Conservation (phyloP, 2,888 invertebrate species). For the Patella caerulea region DNA sequence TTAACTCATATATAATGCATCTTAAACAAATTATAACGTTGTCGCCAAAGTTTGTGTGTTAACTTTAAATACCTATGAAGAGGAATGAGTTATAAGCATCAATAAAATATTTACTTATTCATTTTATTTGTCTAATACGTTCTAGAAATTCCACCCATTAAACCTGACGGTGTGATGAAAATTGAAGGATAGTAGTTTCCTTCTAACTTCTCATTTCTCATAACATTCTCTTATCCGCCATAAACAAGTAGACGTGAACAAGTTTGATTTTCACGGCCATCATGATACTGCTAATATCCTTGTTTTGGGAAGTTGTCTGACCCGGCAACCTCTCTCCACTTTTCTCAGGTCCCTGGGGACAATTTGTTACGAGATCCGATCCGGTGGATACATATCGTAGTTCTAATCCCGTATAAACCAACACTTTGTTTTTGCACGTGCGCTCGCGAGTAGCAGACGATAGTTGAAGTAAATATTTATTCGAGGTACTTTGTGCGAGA, state of each 20-base stretch:
- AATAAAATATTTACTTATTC: too few relatives aligned
- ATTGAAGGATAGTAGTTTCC: too few relatives aligned
- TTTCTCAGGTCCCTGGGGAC: constrained; percentile 2
- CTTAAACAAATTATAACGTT: too few relatives aligned
- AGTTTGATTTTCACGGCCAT: too few relatives aligned
- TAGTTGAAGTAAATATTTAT: constrained; percentile 22
- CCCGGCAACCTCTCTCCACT: neutral
- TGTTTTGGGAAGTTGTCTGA: neutral
- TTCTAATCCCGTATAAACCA: neutral
- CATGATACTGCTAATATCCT: neutral
- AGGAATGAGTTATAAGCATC: too few relatives aligned
- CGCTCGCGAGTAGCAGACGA: neutral
- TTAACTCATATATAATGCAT: too few relatives aligned
- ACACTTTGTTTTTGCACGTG: constrained; percentile 8
- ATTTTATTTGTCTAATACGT: too few relatives aligned
- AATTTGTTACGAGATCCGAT: neutral
- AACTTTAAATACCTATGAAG: too few relatives aligned
- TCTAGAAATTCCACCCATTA: too few relatives aligned
- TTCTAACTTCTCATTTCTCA: neutral
- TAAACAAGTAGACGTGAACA: neutral
- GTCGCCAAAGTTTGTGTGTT: too few relatives aligned
- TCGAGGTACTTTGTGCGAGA: constrained; percentile 15
- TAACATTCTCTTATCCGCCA: neutral
- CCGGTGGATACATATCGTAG: neutral
- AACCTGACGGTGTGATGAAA: too few relatives aligned